These are phyloP conservation scores for Chelon auratus DNA, from an alignment of 2,797 vertebrate genomes.

Conservation along the genomic window DNA sequence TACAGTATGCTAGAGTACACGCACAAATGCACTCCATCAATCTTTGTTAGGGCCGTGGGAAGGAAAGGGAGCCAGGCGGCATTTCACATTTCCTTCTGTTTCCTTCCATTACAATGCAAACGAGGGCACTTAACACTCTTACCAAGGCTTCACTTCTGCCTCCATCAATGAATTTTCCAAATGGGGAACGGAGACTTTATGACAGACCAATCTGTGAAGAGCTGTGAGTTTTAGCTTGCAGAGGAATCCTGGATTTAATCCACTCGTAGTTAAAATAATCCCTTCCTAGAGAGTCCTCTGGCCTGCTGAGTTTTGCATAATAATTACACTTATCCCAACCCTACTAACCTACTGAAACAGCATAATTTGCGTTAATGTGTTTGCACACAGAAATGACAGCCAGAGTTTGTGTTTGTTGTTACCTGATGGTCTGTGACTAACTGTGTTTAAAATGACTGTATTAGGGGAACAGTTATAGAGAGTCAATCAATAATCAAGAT, in stretches of 20 bases:
- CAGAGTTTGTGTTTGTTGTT: slow-evolving; percentile 25
- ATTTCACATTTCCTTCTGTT: slow-evolving; percentile 46
- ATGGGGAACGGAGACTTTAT: slow-evolving; percentile 28
- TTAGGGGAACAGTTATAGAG: slow-evolving; percentile 21
- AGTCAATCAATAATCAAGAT: not conserved
- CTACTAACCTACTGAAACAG: slow-evolving; percentile 51
- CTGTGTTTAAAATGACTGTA: slow-evolving; percentile 24
- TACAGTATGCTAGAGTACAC: slow-evolving; percentile 37
- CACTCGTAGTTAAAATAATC: slow-evolving; percentile 54
- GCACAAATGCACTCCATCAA: slow-evolving; percentile 45
- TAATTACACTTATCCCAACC: slow-evolving; percentile 46
- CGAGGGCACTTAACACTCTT: slow-evolving; percentile 35
- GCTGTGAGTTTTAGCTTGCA: slow-evolving; percentile 38
- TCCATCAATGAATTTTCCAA: slow-evolving; percentile 38
- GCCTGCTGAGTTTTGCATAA: slow-evolving; percentile 47
- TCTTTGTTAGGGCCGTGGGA: slow-evolving; percentile 57
- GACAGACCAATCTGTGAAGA: slow-evolving; percentile 35
- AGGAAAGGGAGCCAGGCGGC: slow-evolving; percentile 39
- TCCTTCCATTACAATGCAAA: slow-evolving; percentile 53
- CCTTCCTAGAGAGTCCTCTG: slow-evolving; percentile 32
- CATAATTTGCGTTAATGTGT: slow-evolving; percentile 36
- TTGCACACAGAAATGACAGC: slow-evolving; percentile 7
- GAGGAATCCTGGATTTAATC: slow-evolving; percentile 51
- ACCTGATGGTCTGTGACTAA: slow-evolving; percentile 29
- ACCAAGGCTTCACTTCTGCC: slow-evolving; percentile 30